Conservation (phyloP, 2,888 invertebrate species). For the Melolontha melolontha region DNA sequence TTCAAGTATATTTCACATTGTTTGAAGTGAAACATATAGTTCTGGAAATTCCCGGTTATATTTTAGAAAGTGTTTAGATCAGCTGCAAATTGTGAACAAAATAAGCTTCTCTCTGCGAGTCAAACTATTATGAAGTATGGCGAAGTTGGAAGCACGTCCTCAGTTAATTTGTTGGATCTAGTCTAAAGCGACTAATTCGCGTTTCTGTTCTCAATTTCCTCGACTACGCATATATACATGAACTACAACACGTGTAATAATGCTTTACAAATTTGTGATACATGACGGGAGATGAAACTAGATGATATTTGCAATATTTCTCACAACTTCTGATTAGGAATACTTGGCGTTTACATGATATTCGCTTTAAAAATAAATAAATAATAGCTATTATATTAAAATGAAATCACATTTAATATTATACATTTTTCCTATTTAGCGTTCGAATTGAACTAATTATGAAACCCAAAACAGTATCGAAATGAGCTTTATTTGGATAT, state of each 20-base stretch:
- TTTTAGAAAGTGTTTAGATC: slow-evolving; percentile 29
- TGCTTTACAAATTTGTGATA: slow-evolving; percentile 7
- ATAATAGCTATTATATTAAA: too few species aligned
- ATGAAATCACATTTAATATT: too few species aligned
- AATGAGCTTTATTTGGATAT: too few species aligned
- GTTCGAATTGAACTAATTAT: too few species aligned
- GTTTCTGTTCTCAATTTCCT: slow-evolving; percentile 30
- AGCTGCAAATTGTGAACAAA: slow-evolving; percentile 34
- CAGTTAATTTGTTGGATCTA: slow-evolving; percentile 42
- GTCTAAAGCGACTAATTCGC: slow-evolving; percentile 30
- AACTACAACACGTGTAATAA: slow-evolving; percentile 7
- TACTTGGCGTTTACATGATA: too few species aligned
- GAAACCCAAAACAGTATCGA: too few species aligned
- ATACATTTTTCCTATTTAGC: too few species aligned
- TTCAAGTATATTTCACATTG: neutral
- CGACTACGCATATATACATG: slow-evolving; percentile 1
- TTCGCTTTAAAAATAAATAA: too few species aligned
- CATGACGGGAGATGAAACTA: neutral
- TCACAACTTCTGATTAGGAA: too few species aligned
- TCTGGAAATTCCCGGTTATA: slow-evolving; percentile 1
- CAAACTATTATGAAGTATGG: neutral
- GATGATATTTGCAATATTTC: slow-evolving; percentile 2
- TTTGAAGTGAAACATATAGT: neutral
- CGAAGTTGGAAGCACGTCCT: slow-evolving; percentile 32
- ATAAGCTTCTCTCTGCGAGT: slow-evolving; percentile 28